Conservation (phyloP, 2,888 invertebrate genomes). For the Aplocera efformata region DNA sequence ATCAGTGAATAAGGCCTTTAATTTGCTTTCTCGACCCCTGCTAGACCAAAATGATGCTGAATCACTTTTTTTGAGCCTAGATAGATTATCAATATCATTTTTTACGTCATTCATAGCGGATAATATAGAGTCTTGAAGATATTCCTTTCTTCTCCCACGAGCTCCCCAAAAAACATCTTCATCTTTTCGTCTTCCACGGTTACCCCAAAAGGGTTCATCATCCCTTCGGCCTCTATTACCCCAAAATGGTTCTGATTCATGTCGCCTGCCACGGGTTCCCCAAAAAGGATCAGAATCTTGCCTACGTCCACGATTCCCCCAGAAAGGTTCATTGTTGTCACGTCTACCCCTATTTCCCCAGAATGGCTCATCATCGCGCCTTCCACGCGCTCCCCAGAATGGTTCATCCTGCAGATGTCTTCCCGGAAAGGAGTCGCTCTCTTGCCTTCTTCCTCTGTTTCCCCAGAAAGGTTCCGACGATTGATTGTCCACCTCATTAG, state of each 20-base stretch:
- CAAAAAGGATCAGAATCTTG: constrained; percentile 52
- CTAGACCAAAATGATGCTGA: constrained; percentile 47
- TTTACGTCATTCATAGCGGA: constrained; percentile 48
- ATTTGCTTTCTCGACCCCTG: constrained; percentile 48
- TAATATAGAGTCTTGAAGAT: constrained; percentile 48
- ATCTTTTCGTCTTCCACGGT: constrained; percentile 49
- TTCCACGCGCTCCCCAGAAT: constrained; percentile 42
- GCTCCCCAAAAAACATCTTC: constrained; percentile 39
- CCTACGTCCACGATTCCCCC: constrained; percentile 69
- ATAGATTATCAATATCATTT: constrained; percentile 47
- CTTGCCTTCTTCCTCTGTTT: constrained; percentile 47
- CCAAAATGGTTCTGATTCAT: constrained; percentile 34
- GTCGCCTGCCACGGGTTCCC: constrained; percentile 46
- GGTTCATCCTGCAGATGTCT: constrained; percentile 38
- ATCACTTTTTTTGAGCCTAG: constrained; percentile 42
- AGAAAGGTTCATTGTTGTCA: constrained; percentile 57
- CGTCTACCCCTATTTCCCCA: constrained; percentile 61
- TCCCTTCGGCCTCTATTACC: constrained; percentile 44
- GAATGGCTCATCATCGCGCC: constrained; percentile 43
- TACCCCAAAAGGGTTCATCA: constrained; percentile 43
- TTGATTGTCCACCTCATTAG: constrained; percentile 20
- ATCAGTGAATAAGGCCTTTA: constrained; percentile 46
- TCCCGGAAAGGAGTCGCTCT: constrained; percentile 45
- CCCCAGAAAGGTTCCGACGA: constrained; percentile 53
- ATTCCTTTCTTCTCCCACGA: constrained; percentile 47